Evolutionary conservation across 2,797 vertebrate genomes (phyloP).

Genomic region (Hapalemur alaotrensis): DNA sequence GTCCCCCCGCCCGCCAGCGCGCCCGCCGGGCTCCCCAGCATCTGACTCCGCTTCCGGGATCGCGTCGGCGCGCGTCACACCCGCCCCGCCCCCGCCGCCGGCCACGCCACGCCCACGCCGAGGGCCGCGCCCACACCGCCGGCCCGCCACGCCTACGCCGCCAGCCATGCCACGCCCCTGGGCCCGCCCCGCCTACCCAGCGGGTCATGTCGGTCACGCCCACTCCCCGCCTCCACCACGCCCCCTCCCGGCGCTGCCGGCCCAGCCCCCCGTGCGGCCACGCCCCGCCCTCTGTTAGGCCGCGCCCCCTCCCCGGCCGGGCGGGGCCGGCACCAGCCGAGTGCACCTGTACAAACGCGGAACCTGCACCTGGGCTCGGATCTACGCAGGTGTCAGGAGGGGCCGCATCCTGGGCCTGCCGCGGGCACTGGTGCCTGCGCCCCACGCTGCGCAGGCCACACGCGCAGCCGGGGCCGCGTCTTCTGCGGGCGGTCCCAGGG

Average conservation of each 20-base stretch:
- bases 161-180: neutral
- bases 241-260: neutral
- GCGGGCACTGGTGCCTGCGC: neutral
- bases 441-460: neutral
- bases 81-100: neutral
- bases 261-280: too few relatives aligned
- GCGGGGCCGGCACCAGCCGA: rapidly evolving
- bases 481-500: neutral
- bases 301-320: neutral
- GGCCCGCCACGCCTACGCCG: neutral
- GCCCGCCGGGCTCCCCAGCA: slow-evolving; percentile 76
- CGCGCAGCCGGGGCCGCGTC: neutral
- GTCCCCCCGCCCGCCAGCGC: slow-evolving; percentile 66
- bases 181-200: neutral
- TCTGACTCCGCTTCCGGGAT: slow-evolving; percentile 82
- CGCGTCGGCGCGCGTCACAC: slow-evolving; percentile 60
- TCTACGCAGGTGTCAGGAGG: neutral
- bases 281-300: too few relatives aligned
- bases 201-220: neutral
- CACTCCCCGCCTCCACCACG: too few relatives aligned
- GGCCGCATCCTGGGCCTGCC: too few relatives aligned
- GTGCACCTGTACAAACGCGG: neutral
- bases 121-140: neutral
- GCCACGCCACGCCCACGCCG: too few relatives aligned
- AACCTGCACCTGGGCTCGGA: too few relatives aligned